These are phyloP conservation scores for Boloria euphrosyne DNA, from an alignment of 2,888 invertebrate species.

Conservation along the genomic window DNA sequence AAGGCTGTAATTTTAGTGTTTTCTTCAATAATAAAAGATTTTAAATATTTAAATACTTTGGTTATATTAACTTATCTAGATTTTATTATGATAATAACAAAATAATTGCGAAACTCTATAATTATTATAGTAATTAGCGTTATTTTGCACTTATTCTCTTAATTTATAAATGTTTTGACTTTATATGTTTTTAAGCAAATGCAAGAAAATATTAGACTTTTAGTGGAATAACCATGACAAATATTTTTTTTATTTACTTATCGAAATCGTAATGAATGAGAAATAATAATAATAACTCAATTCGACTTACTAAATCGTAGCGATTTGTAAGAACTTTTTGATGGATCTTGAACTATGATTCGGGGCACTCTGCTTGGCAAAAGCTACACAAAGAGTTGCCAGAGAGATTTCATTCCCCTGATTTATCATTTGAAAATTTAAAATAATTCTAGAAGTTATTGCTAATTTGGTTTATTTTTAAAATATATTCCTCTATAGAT, in stretches of 20 bases:
- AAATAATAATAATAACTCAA: constrained; percentile 24
- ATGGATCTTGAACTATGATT: constrained; percentile 55
- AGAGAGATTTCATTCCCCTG: constrained; percentile 42
- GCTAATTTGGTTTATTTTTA: background rate
- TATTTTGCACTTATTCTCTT: no score
- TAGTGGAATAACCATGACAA: background rate
- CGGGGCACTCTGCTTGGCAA: constrained; percentile 51
- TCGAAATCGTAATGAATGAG: background rate
- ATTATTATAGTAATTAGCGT: no score
- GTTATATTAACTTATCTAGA: no score
- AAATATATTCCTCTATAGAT: no score
- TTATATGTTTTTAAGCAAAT: no score
- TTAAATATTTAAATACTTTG: no score
- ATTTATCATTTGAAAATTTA: constrained; percentile 41
- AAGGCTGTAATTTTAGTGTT: no score
- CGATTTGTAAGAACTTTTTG: constrained; percentile 43
- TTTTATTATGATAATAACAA: no score
- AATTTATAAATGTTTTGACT: no score
- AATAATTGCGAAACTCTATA: no score
- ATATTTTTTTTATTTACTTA: background rate
- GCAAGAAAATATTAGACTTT: background rate
- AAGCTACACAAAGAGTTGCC: constrained; percentile 38
- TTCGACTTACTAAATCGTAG: constrained; percentile 24
- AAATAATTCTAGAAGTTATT: constrained; percentile 33
- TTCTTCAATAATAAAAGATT: no score